Base-by-base conservation (phyloP, 1,140 invertebrate genomes). In the Drosophila varians region DNA sequence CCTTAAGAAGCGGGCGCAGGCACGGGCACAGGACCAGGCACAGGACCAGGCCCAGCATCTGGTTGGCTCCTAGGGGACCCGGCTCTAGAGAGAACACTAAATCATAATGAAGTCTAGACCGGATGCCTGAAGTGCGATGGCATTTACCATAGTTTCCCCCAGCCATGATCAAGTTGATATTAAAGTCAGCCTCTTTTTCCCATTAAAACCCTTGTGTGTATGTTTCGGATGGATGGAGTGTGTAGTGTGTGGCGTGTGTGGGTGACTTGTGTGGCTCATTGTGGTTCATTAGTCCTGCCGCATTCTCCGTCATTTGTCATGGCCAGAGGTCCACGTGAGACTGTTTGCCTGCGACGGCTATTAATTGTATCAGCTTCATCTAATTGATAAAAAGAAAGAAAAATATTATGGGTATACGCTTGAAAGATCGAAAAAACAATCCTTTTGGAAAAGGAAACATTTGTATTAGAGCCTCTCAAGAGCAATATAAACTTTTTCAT, bases 81-180 rank as follows among this genome's bases (percentile, higher is more conserved):
- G 54, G 12, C 25, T 12, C 45, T 23, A 61, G 31, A 38, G 31
- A 38, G 57, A 65, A 42, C 53, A 48, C 55, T 72, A 73, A 62
- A 52, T 60, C 58, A 75, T 84, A 84, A 86, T 86, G 66, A 61
- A 86, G 80, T 84, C 80, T 86, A 84, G 80, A 84, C 80, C 80
- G 79, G 79, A 84, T 79, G 79, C 75, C 75, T 51, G 38, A 46
- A 66, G 55, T 71, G 77, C 55, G 75, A 25, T 55, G 34, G 65
- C 53, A 48, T 65, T 25, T 66, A 36, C 58, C 66, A 61, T 42
- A 74, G 68, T 65, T 69, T 47, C 36, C 34, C 21, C 7, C 11
- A 18, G 36, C 45, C 38, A 6, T 36, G 53, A 71, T 83, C 76
- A 64, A 74, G 69, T 70, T 64, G 56, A 69, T 66, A 74, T 70